Evolutionary conservation across 1,140 invertebrate genomes (phyloP), one percentile per base, ranked within the genome.

Genomic region (Spodoptera litura): DNA sequence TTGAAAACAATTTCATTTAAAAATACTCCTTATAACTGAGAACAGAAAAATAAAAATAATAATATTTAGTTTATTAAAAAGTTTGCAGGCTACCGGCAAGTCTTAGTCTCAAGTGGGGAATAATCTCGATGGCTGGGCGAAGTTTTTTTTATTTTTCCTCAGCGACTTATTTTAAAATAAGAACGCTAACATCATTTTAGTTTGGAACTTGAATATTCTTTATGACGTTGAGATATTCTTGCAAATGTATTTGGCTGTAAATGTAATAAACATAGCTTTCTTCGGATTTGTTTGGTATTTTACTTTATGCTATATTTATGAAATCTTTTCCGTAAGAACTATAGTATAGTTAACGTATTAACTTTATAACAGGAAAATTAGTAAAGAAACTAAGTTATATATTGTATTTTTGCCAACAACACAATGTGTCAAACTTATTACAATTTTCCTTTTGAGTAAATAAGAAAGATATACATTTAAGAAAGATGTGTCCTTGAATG

Each of bases 51-150:
- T 78, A 81, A 81, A 81, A 80, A 81, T 79, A 82, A 64, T 84
- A 70, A 64, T 84, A 70, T 81, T 83, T 81, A 74, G 70, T 79
- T 84, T 84, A 84, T 86, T 84, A 86, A 86, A 85, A 86, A 81
- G 56, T 86, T 83, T 62, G 35, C 73, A 52, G n/a, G 75, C 74
- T 79, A 52, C 38, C 27, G 72, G 35, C 55, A 76, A 71, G 64
- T 55, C 62, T 77, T 49, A 78, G 83, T 83, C 80, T 83, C 85
- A 72, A 87, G 82, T 83, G 83, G 64, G 59, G 79, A 78, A 79
- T 85, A 79, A 87, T 71, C 73, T 49, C 44, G 77, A 78, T 78
- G 80, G 70, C 56, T 44, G 51, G 52, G 49, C 56, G 71, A 83
- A 77, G 68, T 85, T 83, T 85, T 59, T 85, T 68, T 83, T 83